These are phyloP conservation scores for Philereme vetulata DNA, from an alignment of 2,888 invertebrate genomes.

Conservation along the genomic window DNA sequence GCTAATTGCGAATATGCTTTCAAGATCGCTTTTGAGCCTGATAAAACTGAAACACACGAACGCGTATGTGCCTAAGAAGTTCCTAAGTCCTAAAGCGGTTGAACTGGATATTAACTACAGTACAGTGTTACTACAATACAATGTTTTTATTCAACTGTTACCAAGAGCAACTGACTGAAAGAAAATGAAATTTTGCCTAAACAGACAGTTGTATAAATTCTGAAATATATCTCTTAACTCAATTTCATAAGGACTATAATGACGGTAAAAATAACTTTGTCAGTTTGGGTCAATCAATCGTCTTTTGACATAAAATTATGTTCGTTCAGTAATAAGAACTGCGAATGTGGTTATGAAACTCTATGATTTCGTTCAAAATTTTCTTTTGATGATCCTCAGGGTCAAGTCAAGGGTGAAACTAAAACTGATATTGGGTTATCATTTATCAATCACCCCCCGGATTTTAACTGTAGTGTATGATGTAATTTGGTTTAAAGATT, in stretches of 20 bases:
- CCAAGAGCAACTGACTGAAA: not conserved
- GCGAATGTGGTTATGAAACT: not conserved
- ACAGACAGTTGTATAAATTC: not conserved
- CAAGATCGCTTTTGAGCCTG: not conserved
- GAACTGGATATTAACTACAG: not conserved
- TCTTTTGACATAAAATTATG: conserved; percentile 15
- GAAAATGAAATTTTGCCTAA: not conserved
- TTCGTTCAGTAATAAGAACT: conserved; percentile 20
- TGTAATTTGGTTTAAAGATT: too few relatives aligned
- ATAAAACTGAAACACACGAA: conserved; percentile 1
- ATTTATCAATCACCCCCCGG: not conserved
- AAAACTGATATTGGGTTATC: too few relatives aligned
- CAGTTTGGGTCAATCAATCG: not conserved
- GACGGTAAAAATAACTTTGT: not conserved
- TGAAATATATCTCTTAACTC: not conserved
- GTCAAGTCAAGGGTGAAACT: not conserved
- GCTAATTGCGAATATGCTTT: conserved; percentile 5
- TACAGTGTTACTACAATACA: not conserved
- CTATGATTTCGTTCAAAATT: not conserved
- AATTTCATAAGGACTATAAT: not conserved
- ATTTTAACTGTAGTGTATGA: not conserved
- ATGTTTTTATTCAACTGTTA: not conserved
- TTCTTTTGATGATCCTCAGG: not conserved
- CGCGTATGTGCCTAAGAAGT: not conserved
- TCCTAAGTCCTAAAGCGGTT: not conserved